Evolutionary conservation across 2,797 vertebrate species (phyloP).

Genomic region (Enteromius paludinosus): DNA sequence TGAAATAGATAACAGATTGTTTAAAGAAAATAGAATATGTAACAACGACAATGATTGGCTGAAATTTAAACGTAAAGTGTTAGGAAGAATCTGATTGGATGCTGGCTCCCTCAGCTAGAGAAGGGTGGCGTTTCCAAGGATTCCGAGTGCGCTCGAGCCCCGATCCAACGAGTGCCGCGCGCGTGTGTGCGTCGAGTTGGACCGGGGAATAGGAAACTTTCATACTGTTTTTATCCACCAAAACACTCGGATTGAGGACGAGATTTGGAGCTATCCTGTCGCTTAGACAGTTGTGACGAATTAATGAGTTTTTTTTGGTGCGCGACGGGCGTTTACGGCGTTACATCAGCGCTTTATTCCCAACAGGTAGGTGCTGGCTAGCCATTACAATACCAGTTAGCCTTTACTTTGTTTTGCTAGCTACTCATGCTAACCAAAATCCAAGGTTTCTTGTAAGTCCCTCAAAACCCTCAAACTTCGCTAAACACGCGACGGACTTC

Average conservation of each 20-base stretch:
- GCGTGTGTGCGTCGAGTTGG: constrained; percentile 68
- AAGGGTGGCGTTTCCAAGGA: constrained; percentile 73
- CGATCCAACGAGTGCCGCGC: constrained; percentile 69
- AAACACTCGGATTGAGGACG: background rate
- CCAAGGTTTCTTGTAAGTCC: background rate
- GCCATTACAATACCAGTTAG: constrained; percentile 54
- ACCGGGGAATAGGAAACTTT: constrained; percentile 49
- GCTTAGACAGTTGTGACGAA: background rate
- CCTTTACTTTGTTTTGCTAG: constrained; percentile 51
- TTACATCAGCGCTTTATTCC: constrained; percentile 52
- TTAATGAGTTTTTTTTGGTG: constrained; percentile 21
- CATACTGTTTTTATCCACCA: background rate
- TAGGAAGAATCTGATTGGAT: constrained; percentile 74
- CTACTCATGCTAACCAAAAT: constrained; percentile 31
- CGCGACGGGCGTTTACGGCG: constrained; percentile 55
- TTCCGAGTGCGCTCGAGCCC: constrained; percentile 66
- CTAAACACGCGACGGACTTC: background rate
- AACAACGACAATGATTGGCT: constrained; percentile 70
- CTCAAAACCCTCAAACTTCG: constrained; percentile 5
- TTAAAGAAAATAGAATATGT: constrained; percentile 53
- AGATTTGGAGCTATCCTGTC: background rate
- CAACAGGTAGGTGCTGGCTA: constrained; percentile 62
- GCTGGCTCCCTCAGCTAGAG: constrained; percentile 60
- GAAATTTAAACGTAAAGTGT: constrained; percentile 57
- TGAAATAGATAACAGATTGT: background rate